Percentiles rank a stretch among this genome's conserved stretches.
These are phyloP conservation scores for Polypedilum pembai DNA, from an alignment of 1,140 invertebrate genomes.

Conservation along the genomic window DNA sequence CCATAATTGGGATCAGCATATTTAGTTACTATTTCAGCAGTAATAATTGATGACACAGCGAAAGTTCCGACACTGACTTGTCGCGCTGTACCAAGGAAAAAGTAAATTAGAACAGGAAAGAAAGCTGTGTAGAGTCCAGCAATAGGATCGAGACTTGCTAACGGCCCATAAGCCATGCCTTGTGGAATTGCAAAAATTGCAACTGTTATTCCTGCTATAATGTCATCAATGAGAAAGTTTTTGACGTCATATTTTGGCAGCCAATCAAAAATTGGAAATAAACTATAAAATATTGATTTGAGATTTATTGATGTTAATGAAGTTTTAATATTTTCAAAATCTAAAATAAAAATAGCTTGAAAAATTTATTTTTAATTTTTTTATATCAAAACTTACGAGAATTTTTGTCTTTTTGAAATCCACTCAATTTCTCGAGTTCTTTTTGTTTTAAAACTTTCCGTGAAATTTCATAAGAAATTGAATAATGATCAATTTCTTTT, in stretches of 20 bases:
- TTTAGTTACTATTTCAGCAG: constrained; percentile 50
- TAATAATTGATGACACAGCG: constrained; percentile 61
- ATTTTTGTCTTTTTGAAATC: background rate
- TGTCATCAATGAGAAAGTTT: constrained; percentile 55
- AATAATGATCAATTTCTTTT: no score
- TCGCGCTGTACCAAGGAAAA: constrained; percentile 67
- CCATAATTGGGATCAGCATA: constrained; percentile 39
- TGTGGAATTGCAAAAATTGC: constrained; percentile 91
- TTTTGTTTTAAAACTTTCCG: background rate
- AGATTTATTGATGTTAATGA: background rate
- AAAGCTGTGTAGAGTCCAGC: constrained; percentile 78
- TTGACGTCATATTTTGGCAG: constrained; percentile 62
- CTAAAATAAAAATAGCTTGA: background rate
- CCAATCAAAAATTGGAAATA: constrained; percentile 56
- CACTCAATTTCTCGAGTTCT: background rate
- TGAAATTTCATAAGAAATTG: background rate
- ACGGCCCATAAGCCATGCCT: constrained; percentile 73
- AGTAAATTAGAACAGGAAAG: constrained; percentile 71
- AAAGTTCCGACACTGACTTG: constrained; percentile 74
- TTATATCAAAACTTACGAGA: background rate
- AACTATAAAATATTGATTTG: background rate
- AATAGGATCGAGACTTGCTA: constrained; percentile 66
- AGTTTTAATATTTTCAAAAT: background rate
- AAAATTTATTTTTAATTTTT: no score
- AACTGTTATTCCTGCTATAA: constrained; percentile 74